Evolutionary conservation across 64 coral and sea anemone genomes (phyloP), one percentile per base, ranked within the genome.

Genomic region (Pachyseris speciosa): DNA sequence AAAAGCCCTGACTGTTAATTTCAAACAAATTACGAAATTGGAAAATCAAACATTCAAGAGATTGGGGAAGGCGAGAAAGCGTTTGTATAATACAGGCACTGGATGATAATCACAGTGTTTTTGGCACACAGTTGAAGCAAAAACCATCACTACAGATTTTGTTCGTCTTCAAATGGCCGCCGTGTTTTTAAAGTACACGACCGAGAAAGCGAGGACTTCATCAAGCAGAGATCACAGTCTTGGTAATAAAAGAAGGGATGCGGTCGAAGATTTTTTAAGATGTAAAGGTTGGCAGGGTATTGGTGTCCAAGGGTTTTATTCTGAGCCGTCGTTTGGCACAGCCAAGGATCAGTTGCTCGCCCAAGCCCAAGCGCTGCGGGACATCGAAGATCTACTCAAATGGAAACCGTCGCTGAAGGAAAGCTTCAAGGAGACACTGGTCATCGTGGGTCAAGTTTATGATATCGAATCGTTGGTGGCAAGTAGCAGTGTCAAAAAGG

Each of bases 1-100:
- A 80, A 61, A 32, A 15, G 7, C 20, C 9, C 33, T 39, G 17
- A 20, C 34, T 39, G 30, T 36, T 60, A 80, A 80, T 80, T 80
- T 60, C 33, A 63, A 80, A 25, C 51, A 80, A 80, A 61, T 80
- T 80, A 80, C 77, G 77, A 80, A 80, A 80, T 59, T 80, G 30
- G 33, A 37, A 80, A 60, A 22, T 2, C 52, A 63, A 61, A 80
- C 51, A 80, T 80, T 80, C 59, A 51, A 80, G 77, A 59, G 77
- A 57, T 47, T 0, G 30, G 24, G 1, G 12, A 57, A 55, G 49
- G 29, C 17, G 8, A 1, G 29, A 55, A 9, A 1, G 8, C 20
- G 39, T 73, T 25, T 27, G 38, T 36, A 12, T 70, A 38, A 22
- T 17, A 22, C 33, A 32, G 16, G 28, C 7, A 70, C 40, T 22